Percentiles rank a stretch among this genome's conserved stretches.
Conservation (phyloP, 2,888 invertebrate genomes). For the Eupithecia insigniata region DNA sequence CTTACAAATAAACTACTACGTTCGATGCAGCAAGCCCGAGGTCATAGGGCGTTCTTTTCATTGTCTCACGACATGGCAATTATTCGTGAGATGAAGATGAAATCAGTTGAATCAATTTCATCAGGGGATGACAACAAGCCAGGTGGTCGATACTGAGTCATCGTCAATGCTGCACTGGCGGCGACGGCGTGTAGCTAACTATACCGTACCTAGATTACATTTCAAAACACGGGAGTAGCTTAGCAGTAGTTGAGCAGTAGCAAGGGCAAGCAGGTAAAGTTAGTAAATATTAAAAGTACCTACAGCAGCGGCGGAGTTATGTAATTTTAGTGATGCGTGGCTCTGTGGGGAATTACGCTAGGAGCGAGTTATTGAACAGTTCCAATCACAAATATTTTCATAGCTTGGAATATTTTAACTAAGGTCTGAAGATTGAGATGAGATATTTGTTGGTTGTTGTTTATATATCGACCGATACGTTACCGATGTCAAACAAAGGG, state of each 20-base stretch:
- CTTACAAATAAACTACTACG: not conserved
- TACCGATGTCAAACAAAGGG: not conserved
- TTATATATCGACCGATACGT: too few relatives aligned
- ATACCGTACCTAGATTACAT: conserved; percentile 2
- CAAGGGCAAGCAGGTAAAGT: conserved; percentile 19
- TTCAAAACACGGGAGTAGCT: conserved; percentile 30
- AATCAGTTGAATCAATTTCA: conserved; percentile 19
- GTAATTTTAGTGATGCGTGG: conserved; percentile 19
- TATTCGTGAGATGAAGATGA: too few relatives aligned
- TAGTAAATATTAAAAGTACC: conserved; percentile 23
- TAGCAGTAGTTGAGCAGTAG: conserved; percentile 2
- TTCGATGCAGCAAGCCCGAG: conserved; percentile 15
- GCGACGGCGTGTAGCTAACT: not conserved
- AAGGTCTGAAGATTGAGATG: not conserved
- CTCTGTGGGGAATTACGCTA: not conserved
- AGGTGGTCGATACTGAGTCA: conserved; percentile 10
- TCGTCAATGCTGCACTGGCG: not conserved
- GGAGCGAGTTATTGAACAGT: not conserved
- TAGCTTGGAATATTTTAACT: not conserved
- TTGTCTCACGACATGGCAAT: conserved; percentile 18
- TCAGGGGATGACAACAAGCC: not conserved
- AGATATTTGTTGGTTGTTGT: not conserved
- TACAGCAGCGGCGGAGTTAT: conserved; percentile 17
- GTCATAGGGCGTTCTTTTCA: not conserved
- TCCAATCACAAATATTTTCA: not conserved